Percentiles rank a stretch among this genome's conserved stretches.
Evolutionary conservation across 2,797 vertebrate genomes (phyloP).

Genomic region (Echeneis naucrates): DNA sequence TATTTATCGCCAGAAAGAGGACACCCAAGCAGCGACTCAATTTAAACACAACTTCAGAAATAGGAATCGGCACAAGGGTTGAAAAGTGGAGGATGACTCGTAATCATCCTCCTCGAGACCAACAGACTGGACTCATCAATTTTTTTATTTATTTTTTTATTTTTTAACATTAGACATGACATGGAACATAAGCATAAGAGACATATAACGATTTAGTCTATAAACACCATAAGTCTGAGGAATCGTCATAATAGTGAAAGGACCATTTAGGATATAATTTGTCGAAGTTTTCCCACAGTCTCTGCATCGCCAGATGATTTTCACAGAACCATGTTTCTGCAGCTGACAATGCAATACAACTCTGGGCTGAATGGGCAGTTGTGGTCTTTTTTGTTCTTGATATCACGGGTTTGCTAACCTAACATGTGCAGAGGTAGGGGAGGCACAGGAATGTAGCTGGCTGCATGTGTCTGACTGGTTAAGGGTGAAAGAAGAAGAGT

Average conservation of each 20-base stretch:
- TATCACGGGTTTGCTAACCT: constrained; percentile 16
- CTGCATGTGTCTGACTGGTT: neutral
- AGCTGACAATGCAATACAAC: constrained; percentile 18
- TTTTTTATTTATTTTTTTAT: too few relatives aligned
- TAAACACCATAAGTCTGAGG: constrained; percentile 2
- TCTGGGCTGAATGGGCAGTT: constrained; percentile 1
- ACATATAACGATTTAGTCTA: neutral
- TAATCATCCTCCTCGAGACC: constrained; percentile 16
- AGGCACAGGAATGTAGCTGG: neutral
- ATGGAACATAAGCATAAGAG: neutral
- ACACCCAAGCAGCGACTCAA: neutral
- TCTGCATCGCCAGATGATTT: constrained; percentile 1
- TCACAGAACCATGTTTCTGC: constrained; percentile 2
- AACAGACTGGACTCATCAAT: neutral
- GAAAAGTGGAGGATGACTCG: neutral
- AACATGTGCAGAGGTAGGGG: neutral
- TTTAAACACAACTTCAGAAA: constrained; percentile 10
- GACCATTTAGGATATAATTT: constrained; percentile 7
- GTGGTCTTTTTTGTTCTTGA: constrained; percentile 10
- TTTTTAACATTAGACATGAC: neutral
- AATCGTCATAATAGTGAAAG: constrained; percentile 14
- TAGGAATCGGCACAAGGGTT: neutral
- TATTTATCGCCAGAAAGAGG: neutral
- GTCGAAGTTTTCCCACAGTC: constrained; percentile 21
- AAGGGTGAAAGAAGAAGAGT: constrained; percentile 12